A percentile compares a stretch with the other conserved stretches of the same genome.
Evolutionary conservation across 2,113 vertebrate species (phyloP).

Genomic region (Eleginops maclovinus): DNA sequence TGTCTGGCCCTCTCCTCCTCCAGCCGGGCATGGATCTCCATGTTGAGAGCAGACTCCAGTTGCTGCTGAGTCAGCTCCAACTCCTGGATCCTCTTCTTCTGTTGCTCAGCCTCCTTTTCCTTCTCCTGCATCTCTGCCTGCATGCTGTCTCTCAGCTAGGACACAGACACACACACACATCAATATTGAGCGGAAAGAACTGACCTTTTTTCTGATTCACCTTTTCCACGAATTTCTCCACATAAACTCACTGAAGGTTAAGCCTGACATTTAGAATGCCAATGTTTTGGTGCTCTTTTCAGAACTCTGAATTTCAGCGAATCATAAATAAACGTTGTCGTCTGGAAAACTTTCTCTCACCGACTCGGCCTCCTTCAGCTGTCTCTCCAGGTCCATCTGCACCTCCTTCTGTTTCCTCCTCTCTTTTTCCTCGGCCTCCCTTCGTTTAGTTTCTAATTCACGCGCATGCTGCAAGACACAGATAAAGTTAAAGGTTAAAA

Average conservation of each 20-base stretch:
- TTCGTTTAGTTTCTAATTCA: slow-evolving; percentile 76
- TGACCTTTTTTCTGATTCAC: slow-evolving; percentile 45
- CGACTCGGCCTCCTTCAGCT: slow-evolving; percentile 81
- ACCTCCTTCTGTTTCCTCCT: slow-evolving; percentile 77
- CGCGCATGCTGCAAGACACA: slow-evolving; percentile 76
- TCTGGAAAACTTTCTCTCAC: slow-evolving; percentile 61
- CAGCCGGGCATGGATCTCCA: slow-evolving; percentile 82
- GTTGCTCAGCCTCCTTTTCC: slow-evolving; percentile 76
- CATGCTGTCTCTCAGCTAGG: slow-evolving; percentile 80
- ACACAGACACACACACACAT: slow-evolving; percentile 24
- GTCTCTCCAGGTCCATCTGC: slow-evolving; percentile 82
- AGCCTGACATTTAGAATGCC: slow-evolving; percentile 45
- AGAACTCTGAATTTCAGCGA: slow-evolving; percentile 29
- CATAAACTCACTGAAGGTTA: slow-evolving; percentile 25
- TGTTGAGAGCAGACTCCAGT: slow-evolving; percentile 80
- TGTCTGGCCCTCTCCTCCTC: slow-evolving; percentile 81
- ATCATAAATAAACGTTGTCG: slow-evolving; percentile 6
- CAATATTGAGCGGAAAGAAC: slow-evolving; percentile 28
- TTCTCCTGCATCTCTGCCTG: slow-evolving; percentile 79
- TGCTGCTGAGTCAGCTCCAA: slow-evolving; percentile 82
- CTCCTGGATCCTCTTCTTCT: slow-evolving; percentile 81
- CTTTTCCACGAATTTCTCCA: slow-evolving; percentile 48
- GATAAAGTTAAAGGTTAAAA: not conserved
- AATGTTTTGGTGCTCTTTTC: slow-evolving; percentile 23
- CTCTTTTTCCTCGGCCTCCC: slow-evolving; percentile 77